Conservation (phyloP, 2,113 vertebrate species). For the Microtus pennsylvanicus region DNA sequence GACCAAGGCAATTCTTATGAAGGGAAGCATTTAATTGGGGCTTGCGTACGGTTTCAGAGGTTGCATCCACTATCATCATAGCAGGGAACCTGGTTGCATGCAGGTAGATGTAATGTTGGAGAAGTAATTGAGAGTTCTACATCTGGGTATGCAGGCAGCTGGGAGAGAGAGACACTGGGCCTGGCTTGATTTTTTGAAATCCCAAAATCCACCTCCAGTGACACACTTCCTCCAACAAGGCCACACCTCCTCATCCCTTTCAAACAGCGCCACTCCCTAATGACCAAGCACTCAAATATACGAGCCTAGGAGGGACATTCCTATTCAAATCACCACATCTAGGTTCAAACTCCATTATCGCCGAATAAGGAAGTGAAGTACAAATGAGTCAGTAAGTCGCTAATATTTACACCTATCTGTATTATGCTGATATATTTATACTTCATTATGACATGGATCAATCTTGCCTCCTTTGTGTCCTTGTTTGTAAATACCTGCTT, state of each 20-base stretch:
- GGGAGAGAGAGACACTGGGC: neutral
- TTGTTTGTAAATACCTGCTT: neutral
- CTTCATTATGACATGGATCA: neutral
- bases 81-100: neutral
- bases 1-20: neutral
- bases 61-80: neutral
- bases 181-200: neutral
- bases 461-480: neutral
- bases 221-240: neutral
- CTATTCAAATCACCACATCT: neutral
- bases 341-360: neutral
- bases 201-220: neutral
- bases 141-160: neutral
- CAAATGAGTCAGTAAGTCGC: neutral
- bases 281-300: neutral
- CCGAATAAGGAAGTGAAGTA: neutral
- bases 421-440: neutral
- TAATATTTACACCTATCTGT: neutral
- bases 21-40: neutral
- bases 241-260: neutral
- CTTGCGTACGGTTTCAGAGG: neutral
- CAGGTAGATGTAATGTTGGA: no score
- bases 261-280: neutral
- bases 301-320: neutral
- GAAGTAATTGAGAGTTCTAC: neutral